Evolutionary conservation across 2,113 vertebrate species (phyloP).

Genomic region (Phoenicopterus ruber): DNA sequence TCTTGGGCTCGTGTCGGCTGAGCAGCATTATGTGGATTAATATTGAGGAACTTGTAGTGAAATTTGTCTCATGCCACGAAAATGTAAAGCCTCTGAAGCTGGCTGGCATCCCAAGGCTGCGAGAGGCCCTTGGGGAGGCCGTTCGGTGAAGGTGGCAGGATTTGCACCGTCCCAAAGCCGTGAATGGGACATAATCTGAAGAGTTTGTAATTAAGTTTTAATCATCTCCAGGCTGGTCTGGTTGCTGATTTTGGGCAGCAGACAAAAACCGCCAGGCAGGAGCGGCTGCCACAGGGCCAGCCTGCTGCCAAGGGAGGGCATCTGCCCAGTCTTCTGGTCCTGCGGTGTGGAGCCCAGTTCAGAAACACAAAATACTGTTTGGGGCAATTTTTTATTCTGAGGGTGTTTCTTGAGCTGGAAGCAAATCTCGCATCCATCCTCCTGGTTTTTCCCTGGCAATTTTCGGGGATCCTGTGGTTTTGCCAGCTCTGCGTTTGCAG

Average conservation of each 20-base stretch:
- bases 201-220: background rate
- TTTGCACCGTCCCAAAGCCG: background rate
- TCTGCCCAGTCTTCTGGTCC: background rate
- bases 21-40: background rate
- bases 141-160: background rate
- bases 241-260: background rate
- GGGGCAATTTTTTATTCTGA: background rate
- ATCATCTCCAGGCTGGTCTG: background rate
- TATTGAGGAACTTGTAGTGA: background rate
- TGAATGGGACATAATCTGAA: background rate
- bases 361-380: background rate
- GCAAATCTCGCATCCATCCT: background rate
- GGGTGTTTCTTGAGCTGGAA: background rate
- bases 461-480: background rate
- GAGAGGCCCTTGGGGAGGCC: slow-evolving; percentile 31
- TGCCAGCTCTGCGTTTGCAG: background rate
- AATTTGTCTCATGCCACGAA: slow-evolving; percentile 43
- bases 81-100: slow-evolving; percentile 48
- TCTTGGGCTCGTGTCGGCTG: background rate
- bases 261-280: background rate
- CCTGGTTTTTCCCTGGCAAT: background rate
- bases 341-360: background rate
- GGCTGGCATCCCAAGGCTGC: slow-evolving; percentile 27
- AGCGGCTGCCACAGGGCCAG: fast-evolving
- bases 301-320: background rate